Conservation (phyloP, 2,797 vertebrate species). For the Propithecus perrieri region DNA sequence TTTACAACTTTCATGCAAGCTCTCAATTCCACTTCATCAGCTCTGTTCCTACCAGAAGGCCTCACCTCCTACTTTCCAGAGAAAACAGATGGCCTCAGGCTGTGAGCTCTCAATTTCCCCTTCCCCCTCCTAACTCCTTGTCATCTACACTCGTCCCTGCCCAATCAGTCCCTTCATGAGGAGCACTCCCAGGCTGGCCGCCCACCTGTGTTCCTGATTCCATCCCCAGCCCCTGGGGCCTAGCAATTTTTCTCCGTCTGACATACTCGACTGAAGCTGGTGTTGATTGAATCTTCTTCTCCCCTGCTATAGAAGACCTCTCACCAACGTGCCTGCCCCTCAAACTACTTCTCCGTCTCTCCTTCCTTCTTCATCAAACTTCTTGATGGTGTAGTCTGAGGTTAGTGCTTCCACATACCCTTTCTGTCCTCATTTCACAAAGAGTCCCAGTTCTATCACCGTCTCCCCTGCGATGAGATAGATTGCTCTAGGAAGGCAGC, state of each 20-base stretch:
- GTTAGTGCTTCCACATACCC: background rate
- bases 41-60: background rate
- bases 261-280: too few relatives aligned
- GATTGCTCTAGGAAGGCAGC: background rate
- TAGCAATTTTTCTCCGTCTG: background rate
- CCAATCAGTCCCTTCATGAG: background rate
- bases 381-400: background rate
- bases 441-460: background rate
- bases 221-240: background rate
- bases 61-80: background rate
- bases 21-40: background rate
- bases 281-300: background rate
- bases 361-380: background rate
- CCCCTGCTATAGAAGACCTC: background rate
- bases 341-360: background rate
- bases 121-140: background rate
- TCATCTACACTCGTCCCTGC: background rate
- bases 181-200: background rate
- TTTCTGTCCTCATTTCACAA: background rate
- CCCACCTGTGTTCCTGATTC: background rate
- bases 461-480: background rate
- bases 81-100: constrained; percentile 53
- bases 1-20: background rate
- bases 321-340: background rate
- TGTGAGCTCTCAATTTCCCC: background rate